These are phyloP conservation scores for Alaudala cheleensis DNA, from an alignment of 2,113 vertebrate genomes.

Conservation along the genomic window DNA sequence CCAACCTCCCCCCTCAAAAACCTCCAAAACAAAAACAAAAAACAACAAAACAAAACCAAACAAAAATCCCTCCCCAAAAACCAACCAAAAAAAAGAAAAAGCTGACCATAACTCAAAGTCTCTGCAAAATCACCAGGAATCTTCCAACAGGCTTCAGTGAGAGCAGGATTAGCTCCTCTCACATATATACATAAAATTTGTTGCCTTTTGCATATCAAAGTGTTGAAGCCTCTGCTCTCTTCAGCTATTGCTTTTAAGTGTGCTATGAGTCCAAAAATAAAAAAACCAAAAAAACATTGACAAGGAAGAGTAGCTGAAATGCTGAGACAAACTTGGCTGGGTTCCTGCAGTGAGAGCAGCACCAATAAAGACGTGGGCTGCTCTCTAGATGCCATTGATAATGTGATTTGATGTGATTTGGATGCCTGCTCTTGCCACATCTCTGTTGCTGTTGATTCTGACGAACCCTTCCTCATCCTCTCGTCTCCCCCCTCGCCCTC, in stretches of 20 bases:
- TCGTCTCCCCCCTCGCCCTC: background rate
- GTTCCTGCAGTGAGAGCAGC: background rate
- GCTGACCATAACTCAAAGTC: background rate
- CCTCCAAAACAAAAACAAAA: too few relatives aligned
- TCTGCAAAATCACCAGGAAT: constrained; percentile 18
- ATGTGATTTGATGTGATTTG: background rate
- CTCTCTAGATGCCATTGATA: background rate
- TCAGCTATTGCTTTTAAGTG: constrained; percentile 15
- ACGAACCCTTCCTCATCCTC: background rate
- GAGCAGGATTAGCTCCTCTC: background rate
- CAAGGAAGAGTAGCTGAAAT: background rate
- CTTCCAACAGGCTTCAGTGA: background rate
- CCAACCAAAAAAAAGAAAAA: background rate
- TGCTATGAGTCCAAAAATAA: background rate
- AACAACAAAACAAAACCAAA: too few relatives aligned
- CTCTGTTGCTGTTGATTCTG: background rate
- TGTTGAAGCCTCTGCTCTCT: background rate
- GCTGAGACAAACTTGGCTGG: background rate
- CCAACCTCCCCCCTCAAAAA: too few relatives aligned
- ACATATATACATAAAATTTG: background rate
- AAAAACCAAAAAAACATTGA: background rate
- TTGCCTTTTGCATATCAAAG: constrained; percentile 11
- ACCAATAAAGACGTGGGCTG: background rate
- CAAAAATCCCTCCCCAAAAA: too few relatives aligned
- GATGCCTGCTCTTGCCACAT: background rate